Percentiles rank a stretch among this genome's conserved stretches.
Evolutionary conservation across 2,113 vertebrate genomes (phyloP).

Genomic region (Synodontis membranacea): DNA sequence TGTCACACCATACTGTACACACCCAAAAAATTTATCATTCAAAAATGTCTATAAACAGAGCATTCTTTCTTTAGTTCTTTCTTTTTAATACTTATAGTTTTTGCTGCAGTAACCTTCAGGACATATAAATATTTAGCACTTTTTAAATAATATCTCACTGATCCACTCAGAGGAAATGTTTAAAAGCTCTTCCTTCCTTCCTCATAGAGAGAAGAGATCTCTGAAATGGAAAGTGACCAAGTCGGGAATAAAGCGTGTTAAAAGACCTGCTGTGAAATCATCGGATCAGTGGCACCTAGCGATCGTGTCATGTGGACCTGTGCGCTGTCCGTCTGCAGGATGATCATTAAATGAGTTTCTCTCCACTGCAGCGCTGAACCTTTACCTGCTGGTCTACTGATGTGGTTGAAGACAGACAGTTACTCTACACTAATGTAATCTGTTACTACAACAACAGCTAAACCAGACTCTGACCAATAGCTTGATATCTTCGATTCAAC

Average conservation of each 20-base stretch:
- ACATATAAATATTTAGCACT: not conserved
- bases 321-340: not conserved
- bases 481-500: not conserved
- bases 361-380: not conserved
- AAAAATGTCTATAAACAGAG: too few relatives aligned
- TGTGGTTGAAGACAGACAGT: not conserved
- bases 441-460: not conserved
- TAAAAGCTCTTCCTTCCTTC: not conserved
- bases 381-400: not conserved
- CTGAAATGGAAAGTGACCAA: not conserved
- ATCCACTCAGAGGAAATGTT: constrained; percentile 1
- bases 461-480: not conserved
- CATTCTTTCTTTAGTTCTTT: too few relatives aligned
- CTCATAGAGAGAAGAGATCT: not conserved
- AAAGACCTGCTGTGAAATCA: not conserved
- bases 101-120: not conserved
- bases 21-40: not conserved
- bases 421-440: not conserved
- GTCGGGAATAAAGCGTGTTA: not conserved
- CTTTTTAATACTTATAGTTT: not conserved
- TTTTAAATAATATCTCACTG: not conserved
- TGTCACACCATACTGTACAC: not conserved
- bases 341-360: not conserved
- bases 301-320: not conserved
- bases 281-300: not conserved